Evolutionary conservation across 2,888 invertebrate genomes (phyloP), one percentile per base, ranked within the genome.

Genomic region (Drosophila multiciliata): DNA sequence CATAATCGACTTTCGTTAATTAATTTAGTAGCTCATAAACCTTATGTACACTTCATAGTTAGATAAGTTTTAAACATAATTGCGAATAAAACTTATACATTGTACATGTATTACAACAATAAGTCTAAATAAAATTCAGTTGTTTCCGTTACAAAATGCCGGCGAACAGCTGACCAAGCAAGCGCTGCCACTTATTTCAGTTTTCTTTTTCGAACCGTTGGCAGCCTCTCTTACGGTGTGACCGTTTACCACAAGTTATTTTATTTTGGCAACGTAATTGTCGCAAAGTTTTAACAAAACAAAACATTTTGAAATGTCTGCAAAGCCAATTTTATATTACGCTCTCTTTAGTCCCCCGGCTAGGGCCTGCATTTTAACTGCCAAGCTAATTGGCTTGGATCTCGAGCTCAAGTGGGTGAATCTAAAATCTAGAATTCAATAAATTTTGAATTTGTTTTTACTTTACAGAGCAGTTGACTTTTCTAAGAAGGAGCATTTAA

Each of bases 321-420:
- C 52, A 23, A 92, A 92, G 62, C 93, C 93, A 23, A 87, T 80
- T 52, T 81, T 94, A 33, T 94, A 93, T 72, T 92, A 92, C 73
- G 91, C 93, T 7, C 84, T 91, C 12, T 91, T 93, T 49, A 94
- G 94, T 73, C 94, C 94, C 36, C 94, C 94, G 11, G 93, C 93
- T 12, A 91, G 94, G 54, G 92, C 94, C 2, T 94, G 94, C 52
- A 86, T 93, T 50, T 82, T 94, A 69, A 93, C 93, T 7, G 93
- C 94, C 1, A 93, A 93, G 73, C 85, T 93, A n/a, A 89, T 94
- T 72, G 93, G 91, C 2, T 69, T 94, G 2, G 91, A 93, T 61
- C 60, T 94, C 45, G 92, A 94, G 12, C 75, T 92, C 3, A 92
- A 90, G 91, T 92, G 69, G 80, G 88, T 82, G n/a, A 9, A 8